Base-by-base conservation (phyloP, 2,797 vertebrate species). In the Hirundo rustica region DNA sequence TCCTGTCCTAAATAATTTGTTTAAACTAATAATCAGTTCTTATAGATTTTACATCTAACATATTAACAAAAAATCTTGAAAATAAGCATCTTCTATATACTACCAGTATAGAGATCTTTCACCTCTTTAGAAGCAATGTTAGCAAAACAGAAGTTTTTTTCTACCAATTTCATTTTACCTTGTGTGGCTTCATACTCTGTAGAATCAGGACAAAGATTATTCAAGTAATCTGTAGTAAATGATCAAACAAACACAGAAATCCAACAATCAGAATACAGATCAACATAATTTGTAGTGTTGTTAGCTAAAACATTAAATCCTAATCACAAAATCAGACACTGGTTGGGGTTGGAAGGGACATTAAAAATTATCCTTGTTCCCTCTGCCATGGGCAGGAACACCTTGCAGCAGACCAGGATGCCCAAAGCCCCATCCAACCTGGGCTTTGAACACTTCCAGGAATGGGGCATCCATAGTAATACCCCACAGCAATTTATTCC, bases 121-220 rank as follows among this genome's bases (percentile, higher is more conserved):
- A 74, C n/a, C 18, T 66, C 38, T 79, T 77, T 57, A 92, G 83
- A 87, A 78, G 53, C 45, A 68, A 79, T 82, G 48, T 80, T 78
- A 88, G 38, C 11, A 79, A 86, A 80, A 18, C 29, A 76, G 65
- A 50, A 42, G 16, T 72, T 75, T 32, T 91, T 23, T 78, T 75
- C 71, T 78, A 57, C n/a, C 50, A 42, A n/a, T 93, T 91, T 80
- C 18, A 70, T 87, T 93, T 97, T 98, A 99, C 99, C 99, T 98
- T 99, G 99, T 32, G 98, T 99, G 93, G 98, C 97, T 95, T 99
- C 98, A 93, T 99, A 99, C 91, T 99, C 99, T 38, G 97, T 97
- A 38, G 98, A 99, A 96, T 99, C 98, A 13, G 99, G 99, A 79
- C 98, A 99, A 67, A 99, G 98, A 97, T 99, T 99, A 97, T 99